phyloP scores from a whole-genome alignment of 2,888 invertebrate species.

The Ecliptopera silaceata region DNA sequence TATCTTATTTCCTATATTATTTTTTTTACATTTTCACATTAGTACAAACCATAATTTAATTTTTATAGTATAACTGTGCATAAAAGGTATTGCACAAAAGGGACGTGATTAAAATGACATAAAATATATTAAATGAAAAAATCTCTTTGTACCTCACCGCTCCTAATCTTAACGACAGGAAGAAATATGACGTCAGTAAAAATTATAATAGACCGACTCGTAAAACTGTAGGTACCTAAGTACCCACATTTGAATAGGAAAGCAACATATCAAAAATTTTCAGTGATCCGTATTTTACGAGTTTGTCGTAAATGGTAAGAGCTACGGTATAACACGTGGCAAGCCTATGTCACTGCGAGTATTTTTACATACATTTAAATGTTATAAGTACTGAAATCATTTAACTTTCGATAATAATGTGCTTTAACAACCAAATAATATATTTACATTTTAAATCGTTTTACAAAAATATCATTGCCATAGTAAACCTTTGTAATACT shows the following conservation, averaged over 20 bases:
- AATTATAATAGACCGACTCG: constrained; percentile 77
- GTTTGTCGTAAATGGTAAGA: constrained; percentile 71
- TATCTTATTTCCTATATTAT: no score
- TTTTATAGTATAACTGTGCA: constrained; percentile 52
- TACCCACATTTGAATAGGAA: constrained; percentile 78
- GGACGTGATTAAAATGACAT: constrained; percentile 80
- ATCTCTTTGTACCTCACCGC: constrained; percentile 69
- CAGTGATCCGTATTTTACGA: constrained; percentile 83
- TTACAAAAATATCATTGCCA: no score
- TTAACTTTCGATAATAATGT: no score
- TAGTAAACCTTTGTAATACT: no score
- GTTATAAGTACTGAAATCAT: no score
- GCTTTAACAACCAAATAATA: no score
- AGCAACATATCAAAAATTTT: constrained; percentile 83
- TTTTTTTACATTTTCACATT: no score
- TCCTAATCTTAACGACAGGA: constrained; percentile 70
- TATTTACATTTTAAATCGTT: no score
- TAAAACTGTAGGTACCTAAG: constrained; percentile 50
- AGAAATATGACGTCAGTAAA: constrained; percentile 77
- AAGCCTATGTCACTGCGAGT: constrained; percentile 25
- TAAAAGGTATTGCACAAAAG: constrained; percentile 61
- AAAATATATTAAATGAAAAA: constrained; percentile 65
- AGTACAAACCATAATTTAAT: no score
- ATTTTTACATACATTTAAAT: background rate
- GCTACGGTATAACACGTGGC: constrained; percentile 63